phyloP scores from a whole-genome alignment of 1,140 invertebrate genomes.

The Drosophila dunni region DNA sequence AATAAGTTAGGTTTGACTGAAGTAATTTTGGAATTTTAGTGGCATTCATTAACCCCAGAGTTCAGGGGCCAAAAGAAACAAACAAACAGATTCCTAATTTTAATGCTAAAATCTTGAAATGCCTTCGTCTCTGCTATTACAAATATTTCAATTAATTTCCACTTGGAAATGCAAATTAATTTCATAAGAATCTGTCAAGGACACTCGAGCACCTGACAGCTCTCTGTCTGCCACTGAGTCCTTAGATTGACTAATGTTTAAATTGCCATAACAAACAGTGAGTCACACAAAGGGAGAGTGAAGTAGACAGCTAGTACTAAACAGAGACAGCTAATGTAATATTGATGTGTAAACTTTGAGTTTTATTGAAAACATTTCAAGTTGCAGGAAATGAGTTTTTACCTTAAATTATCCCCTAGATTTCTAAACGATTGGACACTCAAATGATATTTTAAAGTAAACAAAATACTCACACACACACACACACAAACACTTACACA shows the following conservation, averaged over 20 bases:
- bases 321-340: conserved; percentile 46
- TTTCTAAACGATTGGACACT: conserved; percentile 1
- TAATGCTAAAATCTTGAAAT: not conserved
- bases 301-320: not conserved
- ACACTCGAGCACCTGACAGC: conserved; percentile 13
- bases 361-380: conserved; percentile 48
- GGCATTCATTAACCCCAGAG: conserved; percentile 1
- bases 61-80: not conserved
- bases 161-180: conserved; percentile 72
- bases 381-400: not conserved
- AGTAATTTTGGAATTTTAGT: conserved; percentile 9
- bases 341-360: conserved; percentile 61
- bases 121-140: not conserved
- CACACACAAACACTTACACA: conserved; percentile 4
- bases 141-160: conserved; percentile 62
- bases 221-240: not conserved
- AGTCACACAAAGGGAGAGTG: not conserved
- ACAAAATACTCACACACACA: conserved; percentile 17
- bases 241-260: conserved; percentile 22
- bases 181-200: conserved; percentile 45
- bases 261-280: not conserved
- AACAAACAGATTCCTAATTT: not conserved
- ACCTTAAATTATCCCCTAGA: conserved; percentile 3
- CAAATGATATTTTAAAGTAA: conserved; percentile 36
- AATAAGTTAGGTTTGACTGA: conserved; percentile 1